Conservation (phyloP, 2,797 vertebrate genomes). For the Pseudochromis fuscus region DNA sequence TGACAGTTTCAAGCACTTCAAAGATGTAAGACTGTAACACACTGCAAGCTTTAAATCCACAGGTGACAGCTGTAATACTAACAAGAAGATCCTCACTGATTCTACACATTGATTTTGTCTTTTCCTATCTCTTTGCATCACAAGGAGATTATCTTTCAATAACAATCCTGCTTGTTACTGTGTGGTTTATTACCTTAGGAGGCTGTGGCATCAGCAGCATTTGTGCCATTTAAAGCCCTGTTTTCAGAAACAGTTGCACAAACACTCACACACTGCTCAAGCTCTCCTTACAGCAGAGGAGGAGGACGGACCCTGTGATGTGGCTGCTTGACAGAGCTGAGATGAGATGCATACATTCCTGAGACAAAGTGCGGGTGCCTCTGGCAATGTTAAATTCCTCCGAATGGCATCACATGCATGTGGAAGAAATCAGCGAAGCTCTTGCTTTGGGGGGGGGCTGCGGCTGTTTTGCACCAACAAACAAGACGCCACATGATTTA, state of each 20-base stretch:
- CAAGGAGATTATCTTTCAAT: too few relatives aligned
- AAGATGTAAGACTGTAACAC: neutral
- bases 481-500: conserved; percentile 49
- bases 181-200: too few relatives aligned
- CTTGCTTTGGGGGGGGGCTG: conserved; percentile 11
- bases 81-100: neutral
- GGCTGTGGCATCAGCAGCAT: too few relatives aligned
- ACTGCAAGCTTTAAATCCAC: neutral
- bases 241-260: neutral
- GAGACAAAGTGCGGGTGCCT: conserved; percentile 6
- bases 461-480: conserved; percentile 47
- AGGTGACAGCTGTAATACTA: neutral
- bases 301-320: neutral
- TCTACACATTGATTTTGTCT: too few relatives aligned
- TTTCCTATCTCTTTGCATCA: too few relatives aligned
- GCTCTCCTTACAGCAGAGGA: conserved; percentile 7
- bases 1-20: conserved; percentile 5
- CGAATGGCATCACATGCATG: conserved; percentile 52
- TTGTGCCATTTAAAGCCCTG: neutral
- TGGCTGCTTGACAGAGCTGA: neutral
- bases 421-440: conserved; percentile 15
- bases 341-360: conserved; percentile 6
- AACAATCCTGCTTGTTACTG: too few relatives aligned
- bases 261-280: neutral
- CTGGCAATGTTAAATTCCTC: conserved; percentile 21